Conservation (phyloP, 2,797 vertebrate genomes). For the Dendrocincla fuliginosa region DNA sequence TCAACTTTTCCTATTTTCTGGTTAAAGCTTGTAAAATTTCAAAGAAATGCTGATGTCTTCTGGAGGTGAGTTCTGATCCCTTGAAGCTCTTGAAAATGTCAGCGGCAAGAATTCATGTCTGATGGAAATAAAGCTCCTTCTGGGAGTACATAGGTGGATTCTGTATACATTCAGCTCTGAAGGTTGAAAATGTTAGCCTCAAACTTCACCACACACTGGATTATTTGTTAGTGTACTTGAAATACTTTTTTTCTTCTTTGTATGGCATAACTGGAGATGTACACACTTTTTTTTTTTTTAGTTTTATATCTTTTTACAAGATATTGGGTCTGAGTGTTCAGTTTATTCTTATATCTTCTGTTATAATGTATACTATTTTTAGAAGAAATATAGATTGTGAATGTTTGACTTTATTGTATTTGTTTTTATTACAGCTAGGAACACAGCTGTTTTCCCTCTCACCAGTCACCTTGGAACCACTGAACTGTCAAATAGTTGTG, state of each 20-base stretch:
- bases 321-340: not conserved
- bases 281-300: not conserved
- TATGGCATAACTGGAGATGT: conserved; percentile 38
- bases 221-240: conserved; percentile 43
- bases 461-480: not conserved
- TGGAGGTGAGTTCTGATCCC: not conserved
- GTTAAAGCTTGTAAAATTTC: not conserved
- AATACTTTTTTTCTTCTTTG: not conserved
- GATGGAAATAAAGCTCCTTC: conserved; percentile 11
- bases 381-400: conserved; percentile 41
- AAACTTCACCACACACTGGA: conserved; percentile 38
- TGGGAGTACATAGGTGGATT: not conserved
- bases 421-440: conserved; percentile 39
- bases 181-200: conserved; percentile 25
- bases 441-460: not conserved
- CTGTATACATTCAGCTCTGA: not conserved
- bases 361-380: conserved; percentile 28
- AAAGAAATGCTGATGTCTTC: not conserved
- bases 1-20: not conserved
- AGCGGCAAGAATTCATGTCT: not conserved
- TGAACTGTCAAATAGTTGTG: not conserved
- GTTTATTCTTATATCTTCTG: conserved; percentile 15
- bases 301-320: conserved; percentile 31
- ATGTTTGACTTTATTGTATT: conserved; percentile 6
- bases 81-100: not conserved